Base-by-base conservation (phyloP, 2,113 vertebrate genomes). In the Petroica traversi region DNA sequence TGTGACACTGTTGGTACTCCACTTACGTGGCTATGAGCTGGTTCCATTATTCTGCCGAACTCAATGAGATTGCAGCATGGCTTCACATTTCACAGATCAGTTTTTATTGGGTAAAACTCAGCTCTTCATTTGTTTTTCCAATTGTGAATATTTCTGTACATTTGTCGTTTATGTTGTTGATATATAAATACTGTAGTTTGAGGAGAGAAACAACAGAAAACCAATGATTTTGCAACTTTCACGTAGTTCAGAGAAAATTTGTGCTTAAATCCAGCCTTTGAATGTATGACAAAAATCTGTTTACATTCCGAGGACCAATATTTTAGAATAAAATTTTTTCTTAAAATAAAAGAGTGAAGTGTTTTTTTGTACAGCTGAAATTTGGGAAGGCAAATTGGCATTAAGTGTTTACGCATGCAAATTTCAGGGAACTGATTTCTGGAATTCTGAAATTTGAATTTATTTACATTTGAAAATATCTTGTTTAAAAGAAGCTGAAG, bases 401-500 rank as follows among this genome's bases (percentile, higher is more conserved):
- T 38, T 68, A 55, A 14, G 41, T 69, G 22, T 73, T 88, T 71
- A 80, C 0, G 0, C 71, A 77, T 7, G 11, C 25, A 88, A 38
- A 67, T 90, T 67, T 72, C 54, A 72, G 68, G 71, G 63, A 80
- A 34, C 52, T 24, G 36, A 63, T 88, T 88, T 87, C 61, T 87
- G 40, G 46, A 81, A 71, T 80, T 90, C 48, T 74, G 75, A 90
- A 86, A 87, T 88, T 79, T 36, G n/a, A 43, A 82, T 96, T 78
- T 90, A 77, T 88, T 95, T 93, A 48, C 71, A 51, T 92, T 93
- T 62, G 31, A 75, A 80, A 96, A 77, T 48, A 33, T 12, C 18
- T 82, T 69, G 67, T 85, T 92, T 89, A 63, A 93, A 80, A 90
- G 61, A 66, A 66, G 25, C 85, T 88, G n/a, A 83, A 74, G 84